Base-by-base conservation (phyloP, 2,113 vertebrate genomes). In the Prunella fulvescens region DNA sequence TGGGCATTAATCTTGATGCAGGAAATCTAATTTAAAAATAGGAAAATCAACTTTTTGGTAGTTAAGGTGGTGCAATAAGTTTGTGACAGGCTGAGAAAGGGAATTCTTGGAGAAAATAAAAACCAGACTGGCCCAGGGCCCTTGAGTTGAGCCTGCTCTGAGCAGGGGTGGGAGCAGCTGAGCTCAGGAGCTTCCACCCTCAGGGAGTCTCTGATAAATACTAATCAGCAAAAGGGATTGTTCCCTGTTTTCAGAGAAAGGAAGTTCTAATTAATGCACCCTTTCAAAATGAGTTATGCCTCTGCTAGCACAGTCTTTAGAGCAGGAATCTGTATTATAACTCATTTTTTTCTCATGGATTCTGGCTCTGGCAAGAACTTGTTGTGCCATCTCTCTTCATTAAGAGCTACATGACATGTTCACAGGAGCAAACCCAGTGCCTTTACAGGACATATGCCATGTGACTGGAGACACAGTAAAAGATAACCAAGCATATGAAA, bases 371-470 rank as follows among this genome's bases (percentile, higher is more conserved):
- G 88, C 88, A 81, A 40, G 81, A 73, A 47, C 4, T 14, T 78
- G 19, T 79, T 73, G 88, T 78, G 57, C 58, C 91, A 96, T 97
- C 87, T 90, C 94, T 97, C 96, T 90, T 96, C 92, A 92, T 97
- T 96, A 96, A 12, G 76, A 40, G 64, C 23, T 19, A 66, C 86
- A 92, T 74, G 95, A 90, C 95, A 51, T 88, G 96, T 65, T 90
- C 96, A 95, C 79, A 91, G 79, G 70, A 78, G 86, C 93, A 91
- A 90, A 86, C 71, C 50, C 23, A 90, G 88, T n/a, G 45, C 88
- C 73, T 80, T 72, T 69, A 66, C 86, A 92, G 86, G 92, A 93
- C 94, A 95, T 90, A 93, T 93, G 95, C 71, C 93, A 13, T 90
- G 86, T 86, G 92, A 91, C 96, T 88, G 69, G 60, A 83, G 88